Conservation (phyloP, 2,797 vertebrate genomes). For the Lophius americanus region DNA sequence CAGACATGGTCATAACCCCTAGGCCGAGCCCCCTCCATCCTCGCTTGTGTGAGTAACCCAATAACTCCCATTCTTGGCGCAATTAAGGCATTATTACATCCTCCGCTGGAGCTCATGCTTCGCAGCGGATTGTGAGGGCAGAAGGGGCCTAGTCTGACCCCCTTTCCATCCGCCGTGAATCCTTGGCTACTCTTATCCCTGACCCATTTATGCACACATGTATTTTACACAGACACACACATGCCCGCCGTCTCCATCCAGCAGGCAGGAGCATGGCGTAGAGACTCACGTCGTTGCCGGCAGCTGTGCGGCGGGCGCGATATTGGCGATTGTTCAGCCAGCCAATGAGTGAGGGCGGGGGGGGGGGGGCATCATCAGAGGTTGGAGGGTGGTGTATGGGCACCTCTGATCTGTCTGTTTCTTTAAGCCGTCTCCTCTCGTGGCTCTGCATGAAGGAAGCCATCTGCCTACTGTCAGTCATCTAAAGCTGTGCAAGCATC, state of each 20-base stretch:
- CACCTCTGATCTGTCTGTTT: conserved; percentile 57
- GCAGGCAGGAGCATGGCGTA: conserved; percentile 67
- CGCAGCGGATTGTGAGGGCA: conserved; percentile 59
- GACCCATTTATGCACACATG: conserved; percentile 76
- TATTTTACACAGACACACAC: conserved; percentile 12
- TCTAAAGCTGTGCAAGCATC: conserved; percentile 38
- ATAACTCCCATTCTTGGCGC: conserved; percentile 67
- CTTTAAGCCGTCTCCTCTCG: conserved; percentile 43
- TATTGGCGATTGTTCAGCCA: conserved; percentile 69
- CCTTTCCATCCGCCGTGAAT: conserved; percentile 52
- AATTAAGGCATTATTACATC: conserved; percentile 82
- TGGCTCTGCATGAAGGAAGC: conserved; percentile 56
- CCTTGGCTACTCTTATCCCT: conserved; percentile 65
- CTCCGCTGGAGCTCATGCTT: conserved; percentile 65
- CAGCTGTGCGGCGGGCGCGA: conserved; percentile 75
- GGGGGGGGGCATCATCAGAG: conserved; percentile 41
- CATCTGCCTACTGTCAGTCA: conserved; percentile 74
- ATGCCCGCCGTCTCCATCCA: conserved; percentile 46
- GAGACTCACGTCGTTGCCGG: conserved; percentile 73
- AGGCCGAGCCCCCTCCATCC: conserved; percentile 40
- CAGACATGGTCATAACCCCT: conserved; percentile 67
- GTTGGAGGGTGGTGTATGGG: conserved; percentile 46
- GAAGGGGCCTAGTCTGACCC: conserved; percentile 37
- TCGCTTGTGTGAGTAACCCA: conserved; percentile 76
- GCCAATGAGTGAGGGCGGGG: conserved; percentile 42